phyloP scores from a whole-genome alignment of 2,113 vertebrate species.

The Podarcis muralis region DNA sequence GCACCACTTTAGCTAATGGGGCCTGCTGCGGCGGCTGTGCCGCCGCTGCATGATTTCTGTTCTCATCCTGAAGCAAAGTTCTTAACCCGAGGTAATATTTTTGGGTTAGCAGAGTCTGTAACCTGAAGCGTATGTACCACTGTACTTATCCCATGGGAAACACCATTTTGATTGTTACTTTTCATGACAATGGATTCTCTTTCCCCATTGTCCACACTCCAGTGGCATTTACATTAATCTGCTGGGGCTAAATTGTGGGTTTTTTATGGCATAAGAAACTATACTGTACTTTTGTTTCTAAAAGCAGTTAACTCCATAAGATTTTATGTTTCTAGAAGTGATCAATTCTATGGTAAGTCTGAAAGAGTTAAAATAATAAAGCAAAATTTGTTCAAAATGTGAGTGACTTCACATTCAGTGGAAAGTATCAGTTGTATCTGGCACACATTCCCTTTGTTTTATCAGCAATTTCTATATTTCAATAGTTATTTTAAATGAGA shows the following conservation, averaged over 20 bases:
- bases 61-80: too few species aligned
- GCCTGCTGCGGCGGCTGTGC: too few species aligned
- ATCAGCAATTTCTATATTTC: not conserved
- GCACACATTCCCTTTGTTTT: not conserved
- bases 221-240: constrained; percentile 74
- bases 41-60: too few species aligned
- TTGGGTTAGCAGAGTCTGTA: too few species aligned
- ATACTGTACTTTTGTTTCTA: constrained; percentile 33
- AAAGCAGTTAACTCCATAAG: not conserved
- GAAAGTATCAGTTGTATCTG: not conserved
- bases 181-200: constrained; percentile 70
- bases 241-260: constrained; percentile 57
- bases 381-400: not conserved
- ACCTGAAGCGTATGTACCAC: too few species aligned
- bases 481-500: constrained; percentile 14
- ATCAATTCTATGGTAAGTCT: not conserved
- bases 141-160: constrained; percentile 43
- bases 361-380: constrained; percentile 26
- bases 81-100: too few species aligned
- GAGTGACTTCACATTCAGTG: not conserved
- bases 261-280: constrained; percentile 45
- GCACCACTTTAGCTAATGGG: too few species aligned
- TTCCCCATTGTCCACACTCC: constrained; percentile 68
- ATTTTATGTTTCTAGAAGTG: not conserved
- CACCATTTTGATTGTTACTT: constrained; percentile 68